phyloP scores from a whole-genome alignment of 2,888 invertebrate genomes.

The Scrobipalpa atriplicella region DNA sequence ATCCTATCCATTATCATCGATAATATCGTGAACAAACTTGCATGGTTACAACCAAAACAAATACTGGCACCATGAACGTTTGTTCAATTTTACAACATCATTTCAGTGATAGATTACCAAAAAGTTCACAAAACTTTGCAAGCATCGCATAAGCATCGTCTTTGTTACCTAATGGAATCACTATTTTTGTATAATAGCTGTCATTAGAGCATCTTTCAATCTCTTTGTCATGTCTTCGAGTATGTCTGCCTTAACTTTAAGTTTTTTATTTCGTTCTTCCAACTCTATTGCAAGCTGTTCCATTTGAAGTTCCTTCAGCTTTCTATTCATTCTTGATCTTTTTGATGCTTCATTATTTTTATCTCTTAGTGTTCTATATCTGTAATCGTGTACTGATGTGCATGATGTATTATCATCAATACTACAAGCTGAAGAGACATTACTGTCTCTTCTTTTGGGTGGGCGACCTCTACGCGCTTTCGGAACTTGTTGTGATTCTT shows the following conservation, averaged over 20 bases:
- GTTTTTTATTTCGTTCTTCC: conserved; percentile 84
- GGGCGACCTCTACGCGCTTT: conserved; percentile 80
- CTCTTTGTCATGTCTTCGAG: conserved; percentile 86
- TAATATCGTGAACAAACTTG: conserved; percentile 14
- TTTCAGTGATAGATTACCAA: conserved; percentile 14
- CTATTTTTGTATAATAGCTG: conserved; percentile 83
- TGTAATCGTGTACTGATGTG: conserved; percentile 71
- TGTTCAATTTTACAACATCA: conserved; percentile 1
- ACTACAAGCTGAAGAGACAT: conserved; percentile 71
- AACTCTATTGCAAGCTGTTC: conserved; percentile 78
- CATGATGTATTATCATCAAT: conserved; percentile 68
- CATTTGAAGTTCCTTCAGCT: conserved; percentile 82
- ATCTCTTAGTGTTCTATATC: conserved; percentile 87
- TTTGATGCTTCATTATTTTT: conserved; percentile 92
- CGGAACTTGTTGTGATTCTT: conserved; percentile 65
- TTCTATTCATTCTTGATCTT: conserved; percentile 88
- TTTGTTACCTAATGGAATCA: not conserved
- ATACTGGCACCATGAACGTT: conserved; percentile 13
- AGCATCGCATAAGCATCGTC: not conserved
- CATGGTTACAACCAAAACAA: not conserved
- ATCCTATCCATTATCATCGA: conserved; percentile 17
- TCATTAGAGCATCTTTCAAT: conserved; percentile 85
- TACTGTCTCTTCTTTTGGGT: conserved; percentile 77
- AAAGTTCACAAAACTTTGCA: not conserved
- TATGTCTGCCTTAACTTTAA: conserved; percentile 85